phyloP scores from a whole-genome alignment of 2,888 invertebrate genomes.

The Hybos culiciformis region DNA sequence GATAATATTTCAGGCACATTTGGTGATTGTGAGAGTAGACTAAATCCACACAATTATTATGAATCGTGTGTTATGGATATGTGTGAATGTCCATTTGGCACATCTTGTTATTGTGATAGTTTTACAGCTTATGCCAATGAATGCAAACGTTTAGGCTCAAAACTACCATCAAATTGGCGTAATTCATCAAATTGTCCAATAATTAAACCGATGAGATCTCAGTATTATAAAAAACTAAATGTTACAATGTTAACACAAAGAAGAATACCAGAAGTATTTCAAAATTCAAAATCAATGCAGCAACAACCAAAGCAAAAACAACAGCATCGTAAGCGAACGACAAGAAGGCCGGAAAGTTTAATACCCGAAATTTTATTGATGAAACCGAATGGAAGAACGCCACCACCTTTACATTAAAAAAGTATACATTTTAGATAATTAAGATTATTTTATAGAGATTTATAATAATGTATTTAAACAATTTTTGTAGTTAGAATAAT shows the following conservation, averaged over 20 bases:
- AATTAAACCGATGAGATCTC: conserved; percentile 20
- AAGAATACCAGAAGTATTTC: conserved; percentile 9
- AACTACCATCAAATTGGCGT: conserved; percentile 59
- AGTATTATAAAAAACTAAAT: conserved; percentile 13
- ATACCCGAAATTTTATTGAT: conserved; percentile 31
- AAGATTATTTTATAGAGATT: too few relatives aligned
- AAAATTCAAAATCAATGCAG: conserved; percentile 5
- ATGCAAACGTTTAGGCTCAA: conserved; percentile 64
- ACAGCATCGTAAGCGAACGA: conserved; percentile 14
- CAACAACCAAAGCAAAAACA: conserved; percentile 18
- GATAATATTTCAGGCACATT: conserved; percentile 43
- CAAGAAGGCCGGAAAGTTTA: conserved; percentile 11
- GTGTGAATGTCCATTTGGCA: conserved; percentile 68
- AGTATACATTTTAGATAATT: too few relatives aligned
- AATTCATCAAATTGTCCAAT: conserved; percentile 49
- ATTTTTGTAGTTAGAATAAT: too few relatives aligned
- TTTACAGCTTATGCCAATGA: conserved; percentile 80
- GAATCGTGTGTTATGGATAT: conserved; percentile 78
- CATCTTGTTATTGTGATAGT: conserved; percentile 78
- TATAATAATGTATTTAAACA: too few relatives aligned
- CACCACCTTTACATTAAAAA: conserved; percentile 32
- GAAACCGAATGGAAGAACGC: conserved; percentile 32
- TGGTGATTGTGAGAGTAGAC: conserved; percentile 60
- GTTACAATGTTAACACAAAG: conserved; percentile 10
- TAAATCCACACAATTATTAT: conserved; percentile 70